Evolutionary conservation across 35 echinoderm and acorn worm species (phyloP).

Genomic region (Apostichopus parvimensis): DNA sequence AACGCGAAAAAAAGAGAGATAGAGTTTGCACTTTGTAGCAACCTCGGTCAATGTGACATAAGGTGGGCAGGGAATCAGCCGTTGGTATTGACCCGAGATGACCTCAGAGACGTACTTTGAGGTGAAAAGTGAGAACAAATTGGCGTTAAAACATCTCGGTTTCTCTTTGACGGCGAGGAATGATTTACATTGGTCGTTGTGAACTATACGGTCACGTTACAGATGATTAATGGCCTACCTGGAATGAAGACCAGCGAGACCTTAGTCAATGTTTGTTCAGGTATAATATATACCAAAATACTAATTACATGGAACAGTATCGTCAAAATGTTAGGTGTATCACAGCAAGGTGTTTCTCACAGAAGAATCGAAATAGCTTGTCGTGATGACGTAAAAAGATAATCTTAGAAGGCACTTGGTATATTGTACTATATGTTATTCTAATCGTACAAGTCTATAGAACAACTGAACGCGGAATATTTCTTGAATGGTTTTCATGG

Average conservation of each 20-base stretch:
- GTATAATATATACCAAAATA: neutral
- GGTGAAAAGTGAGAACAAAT: constrained; percentile 36
- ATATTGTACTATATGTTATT: too few species aligned
- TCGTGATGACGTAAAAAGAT: too few species aligned
- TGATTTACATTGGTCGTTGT: neutral
- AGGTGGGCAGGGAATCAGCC: neutral
- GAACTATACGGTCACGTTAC: constrained; percentile 26
- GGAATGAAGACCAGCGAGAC: constrained; percentile 8
- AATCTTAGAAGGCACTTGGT: too few species aligned
- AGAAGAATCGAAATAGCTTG: too few species aligned
- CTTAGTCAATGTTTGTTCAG: neutral
- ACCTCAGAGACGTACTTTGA: neutral
- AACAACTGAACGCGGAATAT: too few species aligned
- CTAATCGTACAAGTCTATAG: too few species aligned
- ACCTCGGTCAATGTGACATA: neutral
- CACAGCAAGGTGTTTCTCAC: too few species aligned
- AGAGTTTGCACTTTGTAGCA: too few species aligned
- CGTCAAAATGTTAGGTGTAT: neutral
- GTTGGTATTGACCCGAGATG: constrained; percentile 37
- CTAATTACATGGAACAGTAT: neutral
- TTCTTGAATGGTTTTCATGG: too few species aligned
- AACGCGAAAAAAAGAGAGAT: too few species aligned
- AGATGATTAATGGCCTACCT: constrained; percentile 25
- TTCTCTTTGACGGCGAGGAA: constrained; percentile 5
- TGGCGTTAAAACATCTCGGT: constrained; percentile 31